Conservation (phyloP, 2,888 invertebrate genomes). For the Amblyjoppa fuscipennis region DNA sequence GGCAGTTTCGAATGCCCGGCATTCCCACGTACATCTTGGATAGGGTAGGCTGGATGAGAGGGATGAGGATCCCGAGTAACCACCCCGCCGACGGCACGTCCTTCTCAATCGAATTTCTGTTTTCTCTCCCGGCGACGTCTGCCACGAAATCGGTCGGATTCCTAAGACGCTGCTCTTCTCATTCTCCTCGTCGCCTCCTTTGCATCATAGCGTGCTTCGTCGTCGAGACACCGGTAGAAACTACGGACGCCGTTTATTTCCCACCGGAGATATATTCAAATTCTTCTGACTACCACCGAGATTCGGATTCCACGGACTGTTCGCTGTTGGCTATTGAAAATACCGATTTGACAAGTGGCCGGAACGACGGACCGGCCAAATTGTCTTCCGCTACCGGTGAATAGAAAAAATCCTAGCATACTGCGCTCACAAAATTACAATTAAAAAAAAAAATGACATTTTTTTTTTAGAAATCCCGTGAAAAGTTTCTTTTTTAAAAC, state of each 20-base stretch:
- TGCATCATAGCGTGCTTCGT: conserved; percentile 42
- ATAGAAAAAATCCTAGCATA: conserved; percentile 14
- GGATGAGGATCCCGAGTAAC: conserved; percentile 55
- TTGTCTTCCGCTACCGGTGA: conserved; percentile 8
- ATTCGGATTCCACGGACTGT: conserved; percentile 72
- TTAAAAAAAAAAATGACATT: not conserved
- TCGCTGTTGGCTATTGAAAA: conserved; percentile 80
- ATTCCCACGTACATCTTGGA: conserved; percentile 75
- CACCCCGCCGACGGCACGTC: conserved; percentile 74
- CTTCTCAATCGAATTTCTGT: conserved; percentile 83
- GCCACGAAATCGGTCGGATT: conserved; percentile 81
- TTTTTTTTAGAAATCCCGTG: not conserved
- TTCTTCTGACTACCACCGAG: conserved; percentile 80
- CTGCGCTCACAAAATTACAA: not conserved
- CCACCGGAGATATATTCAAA: conserved; percentile 76
- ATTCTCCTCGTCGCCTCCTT: conserved; percentile 66
- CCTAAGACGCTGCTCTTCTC: conserved; percentile 80
- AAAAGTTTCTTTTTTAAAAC: not conserved
- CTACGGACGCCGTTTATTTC: conserved; percentile 56
- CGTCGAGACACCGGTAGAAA: conserved; percentile 29
- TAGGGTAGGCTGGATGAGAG: conserved; percentile 50
- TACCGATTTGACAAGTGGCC: conserved; percentile 82
- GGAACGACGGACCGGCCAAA: conserved; percentile 39
- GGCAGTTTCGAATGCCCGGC: conserved; percentile 80
- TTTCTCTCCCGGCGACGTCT: conserved; percentile 76